A percentile compares a stretch with the other conserved stretches of the same genome.
These are phyloP conservation scores for Loris lydekkerianus DNA, from an alignment of 2,797 vertebrate genomes.

Conservation along the genomic window DNA sequence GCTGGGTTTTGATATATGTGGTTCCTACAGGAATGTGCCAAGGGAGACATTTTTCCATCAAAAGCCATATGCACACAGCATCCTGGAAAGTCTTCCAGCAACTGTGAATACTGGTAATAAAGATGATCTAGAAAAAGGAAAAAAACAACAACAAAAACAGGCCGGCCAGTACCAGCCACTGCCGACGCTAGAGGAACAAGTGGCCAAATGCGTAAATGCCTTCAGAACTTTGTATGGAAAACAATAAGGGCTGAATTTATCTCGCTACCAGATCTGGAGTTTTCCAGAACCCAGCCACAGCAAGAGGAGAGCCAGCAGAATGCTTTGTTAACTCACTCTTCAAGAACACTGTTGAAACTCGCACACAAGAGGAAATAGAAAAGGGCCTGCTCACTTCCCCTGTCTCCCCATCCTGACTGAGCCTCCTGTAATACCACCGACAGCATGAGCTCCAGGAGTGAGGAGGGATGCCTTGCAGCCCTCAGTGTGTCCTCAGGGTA, in stretches of 20 bases:
- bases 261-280: not conserved
- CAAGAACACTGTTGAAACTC: not conserved
- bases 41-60: constrained; percentile 82
- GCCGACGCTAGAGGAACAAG: not conserved
- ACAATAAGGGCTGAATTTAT: constrained; percentile 11
- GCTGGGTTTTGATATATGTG: constrained; percentile 78
- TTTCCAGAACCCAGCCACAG: not conserved
- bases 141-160: not conserved
- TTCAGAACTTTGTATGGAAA: constrained; percentile 49
- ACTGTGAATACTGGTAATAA: constrained; percentile 59
- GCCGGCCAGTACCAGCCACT: not conserved
- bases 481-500: not conserved
- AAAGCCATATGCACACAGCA: constrained; percentile 66
- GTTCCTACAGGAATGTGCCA: constrained; percentile 65
- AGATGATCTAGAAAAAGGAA: constrained; percentile 55
- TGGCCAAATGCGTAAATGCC: not conserved
- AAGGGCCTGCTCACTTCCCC: not conserved
- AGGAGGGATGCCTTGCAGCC: not conserved
- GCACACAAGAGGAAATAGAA: constrained; percentile 17
- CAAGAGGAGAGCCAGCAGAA: not conserved
- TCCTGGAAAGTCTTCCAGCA: constrained; percentile 74
- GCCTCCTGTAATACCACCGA: not conserved
- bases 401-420: not conserved
- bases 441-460: not conserved
- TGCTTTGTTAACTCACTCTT: not conserved